Conservation (phyloP, 2,888 invertebrate genomes). For the Auanema sp. region DNA sequence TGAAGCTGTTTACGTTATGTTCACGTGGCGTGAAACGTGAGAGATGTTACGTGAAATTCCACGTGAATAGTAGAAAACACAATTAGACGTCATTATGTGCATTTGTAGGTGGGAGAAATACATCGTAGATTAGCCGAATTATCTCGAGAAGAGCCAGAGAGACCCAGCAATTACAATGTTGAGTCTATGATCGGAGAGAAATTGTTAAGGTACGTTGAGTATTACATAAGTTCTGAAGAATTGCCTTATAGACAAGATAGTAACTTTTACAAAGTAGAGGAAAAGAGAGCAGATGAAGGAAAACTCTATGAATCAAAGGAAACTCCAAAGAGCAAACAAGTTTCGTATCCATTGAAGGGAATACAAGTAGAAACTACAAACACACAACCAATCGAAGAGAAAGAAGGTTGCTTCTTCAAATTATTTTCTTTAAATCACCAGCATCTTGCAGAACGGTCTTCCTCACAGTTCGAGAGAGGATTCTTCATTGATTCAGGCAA, state of each 20-base stretch:
- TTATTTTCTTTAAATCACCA: no score
- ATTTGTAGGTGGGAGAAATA: conserved; percentile 22
- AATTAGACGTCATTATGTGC: no score
- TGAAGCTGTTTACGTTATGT: no score
- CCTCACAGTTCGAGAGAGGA: conserved; percentile 37
- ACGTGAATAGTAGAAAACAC: no score
- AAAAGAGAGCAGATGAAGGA: conserved; percentile 12
- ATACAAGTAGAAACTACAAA: no score
- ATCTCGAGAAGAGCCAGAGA: conserved; percentile 11
- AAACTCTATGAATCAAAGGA: neutral
- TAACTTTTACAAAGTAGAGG: conserved; percentile 21
- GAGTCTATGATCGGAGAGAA: conserved; percentile 43
- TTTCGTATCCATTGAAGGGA: no score
- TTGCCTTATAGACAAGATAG: conserved; percentile 19
- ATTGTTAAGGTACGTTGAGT: conserved; percentile 26
- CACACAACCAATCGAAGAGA: no score
- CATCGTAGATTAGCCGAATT: conserved; percentile 26
- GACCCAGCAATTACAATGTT: conserved; percentile 22
- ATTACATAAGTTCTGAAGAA: neutral
- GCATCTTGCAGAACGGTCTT: no score
- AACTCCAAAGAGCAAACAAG: no score
- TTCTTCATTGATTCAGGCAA: conserved; percentile 54
- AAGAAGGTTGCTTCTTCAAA: neutral
- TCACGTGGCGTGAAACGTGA: no score
- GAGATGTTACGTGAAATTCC: no score